Percentiles rank a stretch among this genome's conserved stretches.
These are phyloP conservation scores for Nothoprocta perdicaria DNA, from an alignment of 2,113 vertebrate species.

Conservation along the genomic window DNA sequence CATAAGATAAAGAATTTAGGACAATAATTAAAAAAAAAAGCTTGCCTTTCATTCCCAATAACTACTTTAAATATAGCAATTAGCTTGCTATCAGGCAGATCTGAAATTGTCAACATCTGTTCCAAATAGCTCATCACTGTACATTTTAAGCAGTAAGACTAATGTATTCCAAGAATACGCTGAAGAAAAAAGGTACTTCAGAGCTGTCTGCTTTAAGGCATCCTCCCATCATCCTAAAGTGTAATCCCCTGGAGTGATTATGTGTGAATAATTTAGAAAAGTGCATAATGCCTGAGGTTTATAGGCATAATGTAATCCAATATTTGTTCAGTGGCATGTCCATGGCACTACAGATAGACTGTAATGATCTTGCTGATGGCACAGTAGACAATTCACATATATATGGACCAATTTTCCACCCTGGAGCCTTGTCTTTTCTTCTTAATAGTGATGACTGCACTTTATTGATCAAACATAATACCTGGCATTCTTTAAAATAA, in stretches of 20 bases:
- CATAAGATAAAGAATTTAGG: background rate
- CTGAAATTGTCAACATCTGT: slow-evolving; percentile 53
- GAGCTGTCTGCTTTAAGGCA: slow-evolving; percentile 65
- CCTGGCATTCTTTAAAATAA: rapidly evolving
- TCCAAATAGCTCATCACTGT: slow-evolving; percentile 52
- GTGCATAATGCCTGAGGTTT: slow-evolving; percentile 51
- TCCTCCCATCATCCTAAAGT: slow-evolving; percentile 58
- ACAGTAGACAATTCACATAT: background rate
- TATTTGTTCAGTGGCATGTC: slow-evolving; percentile 44
- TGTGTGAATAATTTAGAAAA: slow-evolving; percentile 76
- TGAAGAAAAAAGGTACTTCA: slow-evolving; percentile 55
- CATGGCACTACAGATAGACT: background rate
- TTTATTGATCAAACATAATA: background rate
- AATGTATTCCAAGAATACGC: slow-evolving; percentile 65
- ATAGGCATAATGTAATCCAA: slow-evolving; percentile 63
- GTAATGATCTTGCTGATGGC: background rate
- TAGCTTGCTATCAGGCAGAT: slow-evolving; percentile 58
- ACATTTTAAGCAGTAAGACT: slow-evolving; percentile 51
- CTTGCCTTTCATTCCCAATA: slow-evolving; percentile 25
- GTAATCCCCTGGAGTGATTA: slow-evolving; percentile 68
- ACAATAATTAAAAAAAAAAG: background rate
- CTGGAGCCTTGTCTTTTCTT: background rate
- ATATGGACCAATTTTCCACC: background rate
- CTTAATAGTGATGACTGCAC: background rate
- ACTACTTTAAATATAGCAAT: slow-evolving; percentile 69